These are phyloP conservation scores for Anas platyrhynchos DNA, from an alignment of 2,113 vertebrate species.

Conservation along the genomic window DNA sequence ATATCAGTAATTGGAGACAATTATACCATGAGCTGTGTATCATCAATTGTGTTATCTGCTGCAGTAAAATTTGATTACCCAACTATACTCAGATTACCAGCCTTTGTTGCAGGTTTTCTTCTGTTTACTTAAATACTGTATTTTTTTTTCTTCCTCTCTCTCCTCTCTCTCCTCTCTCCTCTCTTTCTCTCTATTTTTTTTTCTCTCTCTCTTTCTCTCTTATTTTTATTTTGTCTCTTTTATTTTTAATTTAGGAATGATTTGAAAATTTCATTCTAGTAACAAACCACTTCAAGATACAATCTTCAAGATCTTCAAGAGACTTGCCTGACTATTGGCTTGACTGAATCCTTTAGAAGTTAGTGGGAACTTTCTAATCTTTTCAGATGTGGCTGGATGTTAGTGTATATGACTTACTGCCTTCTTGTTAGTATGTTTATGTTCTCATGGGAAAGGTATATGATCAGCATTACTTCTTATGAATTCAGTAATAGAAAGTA, in stretches of 20 bases:
- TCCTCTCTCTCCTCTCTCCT: no score
- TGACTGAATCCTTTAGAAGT: neutral
- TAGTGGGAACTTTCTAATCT: neutral
- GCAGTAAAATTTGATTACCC: slow-evolving; percentile 61
- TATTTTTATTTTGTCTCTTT: no score
- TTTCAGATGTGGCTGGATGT: neutral
- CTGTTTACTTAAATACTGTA: slow-evolving; percentile 13
- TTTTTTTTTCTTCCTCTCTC: neutral
- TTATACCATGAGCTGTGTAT: slow-evolving; percentile 41
- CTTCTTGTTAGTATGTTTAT: neutral
- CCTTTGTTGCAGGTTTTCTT: slow-evolving; percentile 12
- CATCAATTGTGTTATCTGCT: slow-evolving; percentile 49
- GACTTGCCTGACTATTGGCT: neutral
- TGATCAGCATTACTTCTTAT: neutral
- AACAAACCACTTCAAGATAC: neutral
- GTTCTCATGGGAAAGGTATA: neutral
- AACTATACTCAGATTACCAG: slow-evolving; percentile 35
- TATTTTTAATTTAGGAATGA: neutral
- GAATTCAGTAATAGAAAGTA: neutral
- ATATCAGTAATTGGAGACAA: slow-evolving; percentile 63
- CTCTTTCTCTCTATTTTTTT: no score
- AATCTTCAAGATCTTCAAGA: neutral
- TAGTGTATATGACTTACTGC: neutral
- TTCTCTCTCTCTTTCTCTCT: no score
- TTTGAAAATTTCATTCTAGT: slow-evolving; percentile 30